Conservation (phyloP, 2,888 invertebrate genomes). For the Meta bourneti region DNA sequence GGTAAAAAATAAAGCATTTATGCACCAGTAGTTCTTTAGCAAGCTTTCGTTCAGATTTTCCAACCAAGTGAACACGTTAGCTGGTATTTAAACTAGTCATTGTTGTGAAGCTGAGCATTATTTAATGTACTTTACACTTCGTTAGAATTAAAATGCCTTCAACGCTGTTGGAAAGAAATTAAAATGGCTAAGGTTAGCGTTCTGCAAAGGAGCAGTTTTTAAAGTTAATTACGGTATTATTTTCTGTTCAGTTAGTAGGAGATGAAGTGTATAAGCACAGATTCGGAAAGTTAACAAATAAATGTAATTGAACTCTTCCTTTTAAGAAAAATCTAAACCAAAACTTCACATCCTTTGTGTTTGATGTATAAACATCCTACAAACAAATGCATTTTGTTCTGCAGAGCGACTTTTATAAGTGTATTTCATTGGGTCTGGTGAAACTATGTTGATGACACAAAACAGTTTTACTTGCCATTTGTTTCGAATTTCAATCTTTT, state of each 20-base stretch:
- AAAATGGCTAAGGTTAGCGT: too few relatives aligned
- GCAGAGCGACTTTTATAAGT: too few relatives aligned
- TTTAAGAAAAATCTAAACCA: too few relatives aligned
- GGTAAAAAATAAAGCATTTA: background rate
- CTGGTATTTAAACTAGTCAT: background rate
- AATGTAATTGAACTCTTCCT: too few relatives aligned
- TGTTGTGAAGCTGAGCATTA: background rate
- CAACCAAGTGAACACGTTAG: background rate
- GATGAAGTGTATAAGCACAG: background rate
- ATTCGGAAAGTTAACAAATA: background rate
- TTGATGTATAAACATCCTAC: too few relatives aligned
- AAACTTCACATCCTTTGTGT: too few relatives aligned
- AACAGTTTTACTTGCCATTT: too few relatives aligned
- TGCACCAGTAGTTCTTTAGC: conserved; percentile 6
- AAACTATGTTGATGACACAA: too few relatives aligned
- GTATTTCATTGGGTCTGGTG: too few relatives aligned
- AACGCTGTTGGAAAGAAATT: background rate
- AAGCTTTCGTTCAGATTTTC: background rate
- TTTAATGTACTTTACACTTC: background rate
- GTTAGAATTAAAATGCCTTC: background rate
- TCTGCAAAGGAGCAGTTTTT: background rate
- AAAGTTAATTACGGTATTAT: background rate
- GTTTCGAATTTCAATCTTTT: too few relatives aligned
- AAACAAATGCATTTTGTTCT: too few relatives aligned
- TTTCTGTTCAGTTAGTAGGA: background rate